Evolutionary conservation across 2,888 invertebrate genomes (phyloP).

Genomic region (Ormyrus nitidulus): DNA sequence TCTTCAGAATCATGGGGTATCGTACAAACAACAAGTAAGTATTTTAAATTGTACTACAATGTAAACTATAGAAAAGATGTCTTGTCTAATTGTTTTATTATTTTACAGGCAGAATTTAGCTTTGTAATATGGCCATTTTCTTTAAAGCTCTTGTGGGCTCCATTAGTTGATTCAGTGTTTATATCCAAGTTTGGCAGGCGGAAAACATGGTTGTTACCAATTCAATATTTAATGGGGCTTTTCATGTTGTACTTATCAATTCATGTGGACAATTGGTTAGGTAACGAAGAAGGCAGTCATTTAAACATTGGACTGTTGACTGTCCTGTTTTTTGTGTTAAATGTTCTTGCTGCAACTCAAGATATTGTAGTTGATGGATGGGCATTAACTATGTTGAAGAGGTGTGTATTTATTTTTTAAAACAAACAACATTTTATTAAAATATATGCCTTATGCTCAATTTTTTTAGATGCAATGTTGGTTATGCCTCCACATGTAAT

Average conservation of each 20-base stretch:
- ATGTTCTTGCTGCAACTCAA: constrained; percentile 98
- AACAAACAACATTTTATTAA: neutral
- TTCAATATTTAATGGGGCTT: constrained; percentile 92
- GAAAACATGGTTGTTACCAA: constrained; percentile 96
- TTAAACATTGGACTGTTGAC: constrained; percentile 90
- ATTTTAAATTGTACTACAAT: neutral
- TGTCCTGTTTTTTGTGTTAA: constrained; percentile 90
- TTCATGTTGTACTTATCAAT: constrained; percentile 93
- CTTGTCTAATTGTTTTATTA: constrained; percentile 20
- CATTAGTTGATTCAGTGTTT: constrained; percentile 96
- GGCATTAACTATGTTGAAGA: constrained; percentile 98
- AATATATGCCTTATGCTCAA: neutral
- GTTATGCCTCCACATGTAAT: constrained; percentile 99
- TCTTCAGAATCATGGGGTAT: constrained; percentile 92
- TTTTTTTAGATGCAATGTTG: constrained; percentile 88
- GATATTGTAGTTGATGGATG: constrained; percentile 99
- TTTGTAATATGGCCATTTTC: constrained; percentile 95
- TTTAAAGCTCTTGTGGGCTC: constrained; percentile 97
- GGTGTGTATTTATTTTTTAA: constrained; percentile 76
- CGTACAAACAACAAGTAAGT: constrained; percentile 91
- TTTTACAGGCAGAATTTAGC: constrained; percentile 90
- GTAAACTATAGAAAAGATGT: constrained; percentile 1
- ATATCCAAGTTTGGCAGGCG: constrained; percentile 90
- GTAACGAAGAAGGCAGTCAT: constrained; percentile 76
- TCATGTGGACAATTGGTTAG: constrained; percentile 86